A percentile compares a stretch with the other conserved stretches of the same genome.
phyloP scores from a whole-genome alignment of 2,888 invertebrate species.

The Slavum lentiscoides region DNA sequence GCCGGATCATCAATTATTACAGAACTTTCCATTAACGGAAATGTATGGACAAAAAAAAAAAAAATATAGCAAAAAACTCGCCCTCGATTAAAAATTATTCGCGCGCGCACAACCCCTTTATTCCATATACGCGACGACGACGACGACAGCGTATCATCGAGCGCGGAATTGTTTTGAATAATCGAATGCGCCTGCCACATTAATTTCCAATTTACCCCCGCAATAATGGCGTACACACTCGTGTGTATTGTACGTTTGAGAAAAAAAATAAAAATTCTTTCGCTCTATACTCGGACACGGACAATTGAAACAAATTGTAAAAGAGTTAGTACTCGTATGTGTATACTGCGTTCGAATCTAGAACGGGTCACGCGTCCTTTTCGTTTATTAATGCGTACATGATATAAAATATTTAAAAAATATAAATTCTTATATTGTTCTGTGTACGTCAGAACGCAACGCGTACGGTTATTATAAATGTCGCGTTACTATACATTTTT shows the following conservation, averaged over 20 bases:
- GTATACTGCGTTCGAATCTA: too few relatives aligned
- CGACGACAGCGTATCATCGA: constrained; percentile 31
- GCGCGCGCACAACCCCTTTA: constrained; percentile 23
- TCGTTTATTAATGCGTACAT: too few relatives aligned
- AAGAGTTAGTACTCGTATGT: too few relatives aligned
- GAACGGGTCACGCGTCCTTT: too few relatives aligned
- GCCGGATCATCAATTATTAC: constrained; percentile 50
- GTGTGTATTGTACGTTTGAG: too few relatives aligned
- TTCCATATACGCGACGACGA: neutral
- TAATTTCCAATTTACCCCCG: constrained; percentile 30
- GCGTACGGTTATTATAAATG: too few relatives aligned
- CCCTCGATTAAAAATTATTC: constrained; percentile 46
- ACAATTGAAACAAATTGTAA: too few relatives aligned
- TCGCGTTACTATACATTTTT: too few relatives aligned
- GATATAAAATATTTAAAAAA: too few relatives aligned
- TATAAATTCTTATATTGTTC: too few relatives aligned
- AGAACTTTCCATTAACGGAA: constrained; percentile 48
- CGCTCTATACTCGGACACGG: neutral
- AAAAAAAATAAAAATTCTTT: constrained; percentile 8
- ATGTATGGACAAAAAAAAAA: constrained; percentile 18
- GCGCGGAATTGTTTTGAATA: constrained; percentile 47
- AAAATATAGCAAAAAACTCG: constrained; percentile 10
- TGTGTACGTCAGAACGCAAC: too few relatives aligned
- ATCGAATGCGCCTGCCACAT: constrained; percentile 18
- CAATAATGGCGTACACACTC: neutral